phyloP scores from a whole-genome alignment of 2,797 vertebrate species.

The Enteromius fasciolatus region DNA sequence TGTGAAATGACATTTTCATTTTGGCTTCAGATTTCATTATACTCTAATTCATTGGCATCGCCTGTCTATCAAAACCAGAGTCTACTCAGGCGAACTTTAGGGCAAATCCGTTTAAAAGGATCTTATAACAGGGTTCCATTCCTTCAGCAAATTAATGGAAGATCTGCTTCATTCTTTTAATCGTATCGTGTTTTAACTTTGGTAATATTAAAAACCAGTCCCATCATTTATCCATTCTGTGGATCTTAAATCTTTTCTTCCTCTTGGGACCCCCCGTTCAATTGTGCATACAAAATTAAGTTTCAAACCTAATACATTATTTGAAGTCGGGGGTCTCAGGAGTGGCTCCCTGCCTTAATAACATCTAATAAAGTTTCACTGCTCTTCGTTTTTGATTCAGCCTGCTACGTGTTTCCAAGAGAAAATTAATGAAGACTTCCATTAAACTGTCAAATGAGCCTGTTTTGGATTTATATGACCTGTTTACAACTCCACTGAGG shows the following conservation, averaged over 20 bases:
- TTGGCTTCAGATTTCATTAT: constrained; percentile 25
- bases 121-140: constrained; percentile 66
- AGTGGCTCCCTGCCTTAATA: constrained; percentile 82
- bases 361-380: constrained; percentile 79
- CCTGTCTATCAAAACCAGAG: constrained; percentile 38
- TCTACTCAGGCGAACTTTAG: constrained; percentile 25
- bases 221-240: constrained; percentile 80
- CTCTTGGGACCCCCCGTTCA: constrained; percentile 81
- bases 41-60: neutral
- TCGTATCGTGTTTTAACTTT: constrained; percentile 69
- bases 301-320: constrained; percentile 83
- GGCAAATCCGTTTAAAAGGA: constrained; percentile 44
- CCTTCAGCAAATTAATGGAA: constrained; percentile 64
- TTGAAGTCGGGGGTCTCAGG: constrained; percentile 83
- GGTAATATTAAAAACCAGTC: constrained; percentile 80
- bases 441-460: constrained; percentile 76
- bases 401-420: constrained; percentile 68
- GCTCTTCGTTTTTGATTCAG: constrained; percentile 77
- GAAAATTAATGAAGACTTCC: constrained; percentile 82
- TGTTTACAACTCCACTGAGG: constrained; percentile 72
- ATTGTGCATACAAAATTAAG: constrained; percentile 89
- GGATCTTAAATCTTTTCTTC: constrained; percentile 81
- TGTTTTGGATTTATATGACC: constrained; percentile 74
- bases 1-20: constrained; percentile 22
- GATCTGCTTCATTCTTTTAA: constrained; percentile 72